Evolutionary conservation across 2,888 invertebrate genomes (phyloP).

Genomic region (Leptopilina drosophilae): DNA sequence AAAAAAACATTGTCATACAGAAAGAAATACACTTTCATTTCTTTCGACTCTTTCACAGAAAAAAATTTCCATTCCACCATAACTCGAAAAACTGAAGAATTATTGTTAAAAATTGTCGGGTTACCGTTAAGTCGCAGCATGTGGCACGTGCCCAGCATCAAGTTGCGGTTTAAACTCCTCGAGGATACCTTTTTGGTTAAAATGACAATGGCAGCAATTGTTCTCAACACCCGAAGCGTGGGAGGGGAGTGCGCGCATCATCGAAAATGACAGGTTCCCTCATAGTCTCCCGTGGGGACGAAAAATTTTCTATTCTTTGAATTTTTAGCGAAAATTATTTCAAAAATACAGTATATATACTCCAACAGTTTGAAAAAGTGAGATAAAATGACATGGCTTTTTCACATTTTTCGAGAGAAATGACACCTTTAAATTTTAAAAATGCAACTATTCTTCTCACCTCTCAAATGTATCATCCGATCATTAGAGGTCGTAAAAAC

Average conservation of each 20-base stretch:
- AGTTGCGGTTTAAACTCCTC: conserved; percentile 53
- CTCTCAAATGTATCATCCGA: not conserved
- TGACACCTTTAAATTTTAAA: not conserved
- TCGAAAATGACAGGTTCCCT: conserved; percentile 24
- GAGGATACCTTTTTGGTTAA: conserved; percentile 49
- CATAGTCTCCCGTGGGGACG: conserved; percentile 8
- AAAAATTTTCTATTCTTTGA: not conserved
- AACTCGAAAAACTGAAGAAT: not conserved
- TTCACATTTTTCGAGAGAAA: not conserved
- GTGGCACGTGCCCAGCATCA: conserved; percentile 69
- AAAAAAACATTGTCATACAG: no score
- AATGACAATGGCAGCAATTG: conserved; percentile 36
- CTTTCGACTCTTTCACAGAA: no score
- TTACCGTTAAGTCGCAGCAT: conserved; percentile 67
- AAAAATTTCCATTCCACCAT: no score
- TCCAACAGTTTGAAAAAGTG: not conserved
- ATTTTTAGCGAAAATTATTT: conserved; percentile 6
- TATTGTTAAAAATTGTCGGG: not conserved
- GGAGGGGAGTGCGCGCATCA: not conserved
- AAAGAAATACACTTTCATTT: no score
- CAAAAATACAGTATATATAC: not conserved
- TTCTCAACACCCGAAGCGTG: conserved; percentile 10
- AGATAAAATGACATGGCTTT: conserved; percentile 28
- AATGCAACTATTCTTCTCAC: not conserved
- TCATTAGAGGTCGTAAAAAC: not conserved